A percentile compares a stretch with the other conserved stretches of the same genome.
These are phyloP conservation scores for Zeuzera pyrina DNA, from an alignment of 2,888 invertebrate species.

Conservation along the genomic window DNA sequence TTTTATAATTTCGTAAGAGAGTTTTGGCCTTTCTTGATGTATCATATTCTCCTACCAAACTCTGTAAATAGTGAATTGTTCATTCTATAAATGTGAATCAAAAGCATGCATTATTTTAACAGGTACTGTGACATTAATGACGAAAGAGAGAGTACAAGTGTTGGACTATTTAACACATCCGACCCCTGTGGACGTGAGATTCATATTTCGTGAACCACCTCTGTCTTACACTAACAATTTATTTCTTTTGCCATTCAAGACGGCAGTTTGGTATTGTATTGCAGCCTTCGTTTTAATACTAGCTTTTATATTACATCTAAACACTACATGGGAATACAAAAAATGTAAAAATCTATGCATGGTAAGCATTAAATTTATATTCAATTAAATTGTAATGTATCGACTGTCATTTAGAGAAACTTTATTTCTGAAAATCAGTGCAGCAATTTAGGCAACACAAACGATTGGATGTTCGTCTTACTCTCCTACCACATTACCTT, in stretches of 20 bases:
- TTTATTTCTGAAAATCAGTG: too few species aligned
- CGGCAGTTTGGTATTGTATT: conserved; percentile 73
- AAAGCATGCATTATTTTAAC: conserved; percentile 4
- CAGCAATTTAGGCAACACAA: too few species aligned
- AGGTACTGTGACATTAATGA: conserved; percentile 39
- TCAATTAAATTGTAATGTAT: too few species aligned
- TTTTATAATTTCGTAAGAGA: too few species aligned
- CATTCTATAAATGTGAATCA: too few species aligned
- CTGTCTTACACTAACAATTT: conserved; percentile 78
- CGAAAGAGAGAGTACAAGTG: conserved; percentile 24
- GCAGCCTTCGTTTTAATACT: conserved; percentile 47
- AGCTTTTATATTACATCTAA: conserved; percentile 30
- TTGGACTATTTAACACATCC: conserved; percentile 63
- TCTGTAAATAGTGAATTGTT: too few species aligned
- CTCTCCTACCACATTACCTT: neutral
- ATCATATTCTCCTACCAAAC: too few species aligned
- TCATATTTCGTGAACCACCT: conserved; percentile 77
- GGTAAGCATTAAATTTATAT: too few species aligned
- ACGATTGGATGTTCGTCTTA: too few species aligned
- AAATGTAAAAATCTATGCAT: conserved; percentile 11
- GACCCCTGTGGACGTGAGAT: conserved; percentile 43
- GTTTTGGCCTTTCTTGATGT: too few species aligned
- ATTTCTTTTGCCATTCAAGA: conserved; percentile 75
- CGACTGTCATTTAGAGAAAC: too few species aligned
- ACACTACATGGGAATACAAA: conserved; percentile 40